phyloP scores from a whole-genome alignment of 2,888 invertebrate species.

The Drosophila niveifrons region DNA sequence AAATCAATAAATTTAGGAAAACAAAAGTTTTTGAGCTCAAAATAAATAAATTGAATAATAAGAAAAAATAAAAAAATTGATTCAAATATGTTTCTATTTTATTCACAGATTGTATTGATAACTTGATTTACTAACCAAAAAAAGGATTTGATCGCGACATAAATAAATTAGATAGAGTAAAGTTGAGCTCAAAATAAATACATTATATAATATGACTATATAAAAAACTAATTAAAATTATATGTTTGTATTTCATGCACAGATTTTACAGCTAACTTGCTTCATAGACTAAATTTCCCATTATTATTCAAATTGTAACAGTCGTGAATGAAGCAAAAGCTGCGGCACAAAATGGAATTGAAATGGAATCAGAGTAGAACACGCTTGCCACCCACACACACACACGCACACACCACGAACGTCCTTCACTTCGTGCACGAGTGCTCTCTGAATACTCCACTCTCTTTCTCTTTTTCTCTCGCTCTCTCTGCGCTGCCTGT shows the following conservation, averaged over 20 bases:
- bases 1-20: too few relatives aligned
- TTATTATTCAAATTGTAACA: slow-evolving; percentile 48
- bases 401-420: slow-evolving; percentile 12
- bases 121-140: too few relatives aligned
- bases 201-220: too few relatives aligned
- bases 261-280: not conserved
- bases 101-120: too few relatives aligned
- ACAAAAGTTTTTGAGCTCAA: too few relatives aligned
- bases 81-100: too few relatives aligned
- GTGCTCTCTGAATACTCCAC: not conserved
- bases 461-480: slow-evolving; percentile 17
- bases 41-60: too few relatives aligned
- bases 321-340: slow-evolving; percentile 19
- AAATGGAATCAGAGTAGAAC: slow-evolving; percentile 36
- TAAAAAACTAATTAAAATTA: not conserved
- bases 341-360: slow-evolving; percentile 9
- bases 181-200: too few relatives aligned
- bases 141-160: too few relatives aligned
- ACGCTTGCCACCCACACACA: not conserved
- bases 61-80: too few relatives aligned
- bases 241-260: not conserved
- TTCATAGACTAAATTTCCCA: slow-evolving; percentile 47
- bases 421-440: slow-evolving; percentile 43
- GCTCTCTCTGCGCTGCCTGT: slow-evolving; percentile 12
- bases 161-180: too few relatives aligned